These are phyloP conservation scores for Cosmia pyralina DNA, from an alignment of 2,888 invertebrate genomes.

Conservation along the genomic window DNA sequence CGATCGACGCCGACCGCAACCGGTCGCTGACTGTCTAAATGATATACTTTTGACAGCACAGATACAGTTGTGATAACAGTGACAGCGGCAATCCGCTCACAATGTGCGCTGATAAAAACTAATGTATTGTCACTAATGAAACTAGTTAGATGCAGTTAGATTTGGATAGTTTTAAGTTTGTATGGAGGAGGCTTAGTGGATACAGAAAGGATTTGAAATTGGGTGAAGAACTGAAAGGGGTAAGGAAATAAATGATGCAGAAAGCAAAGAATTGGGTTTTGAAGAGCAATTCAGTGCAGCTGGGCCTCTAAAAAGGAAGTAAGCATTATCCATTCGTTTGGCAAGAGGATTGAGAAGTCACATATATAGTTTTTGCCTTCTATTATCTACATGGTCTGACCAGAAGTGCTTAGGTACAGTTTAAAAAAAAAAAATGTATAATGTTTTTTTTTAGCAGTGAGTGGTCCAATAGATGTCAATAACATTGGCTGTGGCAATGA, in stretches of 20 bases:
- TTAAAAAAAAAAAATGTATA: neutral
- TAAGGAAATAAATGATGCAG: neutral
- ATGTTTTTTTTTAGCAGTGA: neutral
- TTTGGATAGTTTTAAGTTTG: constrained; percentile 9
- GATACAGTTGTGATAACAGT: constrained; percentile 79
- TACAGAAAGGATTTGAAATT: constrained; percentile 5
- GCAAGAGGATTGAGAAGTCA: neutral
- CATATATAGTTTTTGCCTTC: too few relatives aligned
- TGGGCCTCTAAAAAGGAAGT: too few relatives aligned
- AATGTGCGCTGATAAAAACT: constrained; percentile 68
- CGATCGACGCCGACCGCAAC: constrained; percentile 65
- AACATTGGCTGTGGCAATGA: neutral
- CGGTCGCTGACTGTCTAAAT: constrained; percentile 75
- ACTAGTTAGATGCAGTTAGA: constrained; percentile 54
- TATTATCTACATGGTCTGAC: too few relatives aligned
- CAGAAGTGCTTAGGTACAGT: too few relatives aligned
- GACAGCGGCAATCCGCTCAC: constrained; percentile 76
- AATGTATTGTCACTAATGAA: constrained; percentile 65
- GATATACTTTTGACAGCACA: constrained; percentile 84
- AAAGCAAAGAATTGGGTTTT: neutral
- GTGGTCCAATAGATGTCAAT: too few relatives aligned
- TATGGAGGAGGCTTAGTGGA: neutral
- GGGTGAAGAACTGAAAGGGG: neutral
- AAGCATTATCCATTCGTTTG: neutral
- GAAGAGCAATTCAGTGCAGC: neutral